A percentile compares a stretch with the other conserved stretches of the same genome.
Evolutionary conservation across 2,797 vertebrate species (phyloP).

Genomic region (Sus cebifrons): DNA sequence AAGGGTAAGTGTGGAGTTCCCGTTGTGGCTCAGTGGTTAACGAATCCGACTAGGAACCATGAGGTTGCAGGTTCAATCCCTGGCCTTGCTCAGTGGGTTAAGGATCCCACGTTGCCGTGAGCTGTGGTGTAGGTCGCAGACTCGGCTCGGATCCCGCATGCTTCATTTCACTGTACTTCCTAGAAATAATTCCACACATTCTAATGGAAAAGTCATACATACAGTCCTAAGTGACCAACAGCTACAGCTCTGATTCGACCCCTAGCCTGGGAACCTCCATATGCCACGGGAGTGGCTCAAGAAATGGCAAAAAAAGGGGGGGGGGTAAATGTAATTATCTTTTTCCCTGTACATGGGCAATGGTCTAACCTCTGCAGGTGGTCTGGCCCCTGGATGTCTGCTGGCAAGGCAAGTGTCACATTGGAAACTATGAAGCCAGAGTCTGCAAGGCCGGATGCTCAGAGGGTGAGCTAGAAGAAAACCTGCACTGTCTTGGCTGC

Average conservation of each 20-base stretch:
- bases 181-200: constrained; percentile 16
- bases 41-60: too few relatives aligned
- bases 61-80: too few relatives aligned
- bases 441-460: background rate
- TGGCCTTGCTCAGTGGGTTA: too few relatives aligned
- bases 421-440: background rate
- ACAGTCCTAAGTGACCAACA: background rate
- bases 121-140: too few relatives aligned
- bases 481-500: background rate
- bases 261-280: too few relatives aligned
- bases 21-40: too few relatives aligned
- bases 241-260: too few relatives aligned
- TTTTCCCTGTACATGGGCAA: background rate
- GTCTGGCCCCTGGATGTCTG: background rate
- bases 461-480: constrained; percentile 21
- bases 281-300: too few relatives aligned
- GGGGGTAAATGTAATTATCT: background rate
- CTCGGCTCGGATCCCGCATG: too few relatives aligned
- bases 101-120: too few relatives aligned
- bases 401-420: background rate
- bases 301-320: too few relatives aligned
- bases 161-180: constrained; percentile 36
- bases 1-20: background rate
- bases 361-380: background rate
- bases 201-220: background rate